Base-by-base conservation (phyloP, 1,140 invertebrate genomes). In the Goniozus legneri region DNA sequence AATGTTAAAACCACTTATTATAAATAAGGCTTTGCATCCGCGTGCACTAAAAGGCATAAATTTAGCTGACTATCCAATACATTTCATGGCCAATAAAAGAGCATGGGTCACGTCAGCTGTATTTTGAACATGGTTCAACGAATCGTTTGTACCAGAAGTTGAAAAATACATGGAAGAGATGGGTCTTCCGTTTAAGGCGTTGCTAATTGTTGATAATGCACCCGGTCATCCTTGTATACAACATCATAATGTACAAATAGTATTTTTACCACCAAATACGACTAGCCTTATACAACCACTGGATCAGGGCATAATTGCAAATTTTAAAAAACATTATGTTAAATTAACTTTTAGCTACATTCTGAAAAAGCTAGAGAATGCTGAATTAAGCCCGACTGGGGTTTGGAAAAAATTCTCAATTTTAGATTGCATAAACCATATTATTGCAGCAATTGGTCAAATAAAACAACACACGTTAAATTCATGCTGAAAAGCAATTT, bases 401-500 rank as follows among this genome's bases (percentile, higher is more conserved):
- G 37, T 40, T 47, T 41, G 31, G 38, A 47, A 42, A 47, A 47
- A 36, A n/a, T 41, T 47, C 18, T 47, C 46, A 30, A 47, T 41
- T 36, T 47, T 47, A 47, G 38, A 47, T 38, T 41, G 38, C 32
- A 47, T 47, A 36, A 47, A 41, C 46, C 22, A 47, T 16, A 30
- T n/a, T 41, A 47, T 14, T 47, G 46, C 38, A 42, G 39, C 31
- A 41, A 40, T 47, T 47, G 45, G 3, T 3, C 45, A 40, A 47
- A 47, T 47, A 1, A 40, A 47, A 40, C 44, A 45, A 45, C 44
- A 40, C 15, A 35, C 45, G 20, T 41, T 47, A 40, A 40, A 47
- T 40, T 47, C 30, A 30, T 40, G 45, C 30, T 47, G 45, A 31
- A 40, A 47, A 47, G 45, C 30, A 37, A 47, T 38, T 35, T 46